Evolutionary conservation across 2,888 invertebrate species (phyloP).

Genomic region (Hylaea fasciaria): DNA sequence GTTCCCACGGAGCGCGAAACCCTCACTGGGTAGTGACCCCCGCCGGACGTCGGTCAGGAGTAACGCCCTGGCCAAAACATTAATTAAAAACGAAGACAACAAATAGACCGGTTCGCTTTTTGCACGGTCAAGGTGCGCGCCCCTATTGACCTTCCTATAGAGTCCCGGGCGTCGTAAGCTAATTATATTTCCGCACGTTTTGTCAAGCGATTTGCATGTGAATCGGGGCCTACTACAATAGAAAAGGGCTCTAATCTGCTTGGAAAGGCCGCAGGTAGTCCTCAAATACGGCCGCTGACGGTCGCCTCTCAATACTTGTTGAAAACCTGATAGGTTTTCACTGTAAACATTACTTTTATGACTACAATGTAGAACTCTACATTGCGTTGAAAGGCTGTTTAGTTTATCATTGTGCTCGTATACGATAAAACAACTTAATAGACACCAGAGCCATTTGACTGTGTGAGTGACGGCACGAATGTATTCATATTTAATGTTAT

Average conservation of each 20-base stretch:
- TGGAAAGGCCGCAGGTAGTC: conserved; percentile 61
- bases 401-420: conserved; percentile 52
- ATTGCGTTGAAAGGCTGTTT: conserved; percentile 60
- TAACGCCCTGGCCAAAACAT: conserved; percentile 74
- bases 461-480: conserved; percentile 12
- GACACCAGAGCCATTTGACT: conserved; percentile 4
- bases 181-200: conserved; percentile 85
- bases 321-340: conserved; percentile 79
- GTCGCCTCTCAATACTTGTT: conserved; percentile 62
- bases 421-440: conserved; percentile 35
- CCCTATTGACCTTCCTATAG: conserved; percentile 51
- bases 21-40: conserved; percentile 50
- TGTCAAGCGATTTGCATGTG: conserved; percentile 79
- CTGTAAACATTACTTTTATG: conserved; percentile 72
- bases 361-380: conserved; percentile 69
- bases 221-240: conserved; percentile 74
- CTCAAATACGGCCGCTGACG: conserved; percentile 52
- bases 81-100: conserved; percentile 76
- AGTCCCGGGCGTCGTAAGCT: conserved; percentile 69
- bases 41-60: conserved; percentile 76
- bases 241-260: conserved; percentile 67
- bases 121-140: conserved; percentile 68
- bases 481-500: conserved; percentile 11
- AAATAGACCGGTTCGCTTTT: conserved; percentile 75
- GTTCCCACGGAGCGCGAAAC: conserved; percentile 81